Evolutionary conservation across 2,888 invertebrate genomes (phyloP).

Genomic region (Dryobota labecula): DNA sequence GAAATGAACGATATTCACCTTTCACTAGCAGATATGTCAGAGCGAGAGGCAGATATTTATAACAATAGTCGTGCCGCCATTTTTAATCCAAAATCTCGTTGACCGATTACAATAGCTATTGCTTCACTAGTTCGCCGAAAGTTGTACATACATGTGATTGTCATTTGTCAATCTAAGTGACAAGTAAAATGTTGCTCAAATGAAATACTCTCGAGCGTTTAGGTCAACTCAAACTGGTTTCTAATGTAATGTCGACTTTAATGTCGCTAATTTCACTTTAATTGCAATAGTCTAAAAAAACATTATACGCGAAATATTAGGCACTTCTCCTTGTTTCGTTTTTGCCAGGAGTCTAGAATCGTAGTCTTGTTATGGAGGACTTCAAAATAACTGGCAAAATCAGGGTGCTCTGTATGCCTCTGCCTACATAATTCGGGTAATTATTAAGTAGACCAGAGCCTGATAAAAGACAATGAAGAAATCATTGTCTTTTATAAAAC

Average conservation of each 20-base stretch:
- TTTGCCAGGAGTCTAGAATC: background rate
- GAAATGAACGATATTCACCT: conserved; percentile 25
- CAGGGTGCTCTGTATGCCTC: background rate
- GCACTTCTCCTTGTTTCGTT: background rate
- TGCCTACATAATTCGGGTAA: background rate
- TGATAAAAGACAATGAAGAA: no score
- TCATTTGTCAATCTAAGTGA: conserved; percentile 29
- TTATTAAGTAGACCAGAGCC: background rate
- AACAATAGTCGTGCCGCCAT: conserved; percentile 42
- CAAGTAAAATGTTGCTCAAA: conserved; percentile 28
- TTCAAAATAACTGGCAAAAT: background rate
- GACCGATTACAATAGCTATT: conserved; percentile 32
- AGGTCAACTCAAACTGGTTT: conserved; percentile 32
- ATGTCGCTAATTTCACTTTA: conserved; percentile 31
- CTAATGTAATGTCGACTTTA: background rate
- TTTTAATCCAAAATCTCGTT: conserved; percentile 26
- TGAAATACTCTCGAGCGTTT: background rate
- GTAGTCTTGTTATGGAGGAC: background rate
- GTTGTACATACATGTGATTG: conserved; percentile 8
- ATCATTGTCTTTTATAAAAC: background rate
- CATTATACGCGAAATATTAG: background rate
- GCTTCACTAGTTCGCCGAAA: conserved; percentile 40
- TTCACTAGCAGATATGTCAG: conserved; percentile 25
- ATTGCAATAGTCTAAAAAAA: background rate
- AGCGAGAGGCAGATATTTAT: conserved; percentile 10